phyloP scores from a whole-genome alignment of 1,140 invertebrate species.

The Bombus haemorrhoidalis region DNA sequence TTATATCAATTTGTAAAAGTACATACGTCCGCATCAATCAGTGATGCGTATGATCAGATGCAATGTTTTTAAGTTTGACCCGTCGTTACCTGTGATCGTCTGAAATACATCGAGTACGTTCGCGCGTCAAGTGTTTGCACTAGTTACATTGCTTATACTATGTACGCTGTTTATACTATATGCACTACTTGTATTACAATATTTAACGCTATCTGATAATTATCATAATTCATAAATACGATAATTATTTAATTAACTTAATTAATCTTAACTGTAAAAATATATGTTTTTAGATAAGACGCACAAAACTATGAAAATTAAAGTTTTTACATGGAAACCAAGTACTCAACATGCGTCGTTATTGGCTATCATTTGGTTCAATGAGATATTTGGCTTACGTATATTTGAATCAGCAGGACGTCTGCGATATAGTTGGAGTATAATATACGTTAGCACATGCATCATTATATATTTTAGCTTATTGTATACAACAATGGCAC shows the following conservation, averaged over 20 bases:
- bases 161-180: no score
- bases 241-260: background rate
- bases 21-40: no score
- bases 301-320: background rate
- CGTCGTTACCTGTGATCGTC: no score
- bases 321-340: background rate
- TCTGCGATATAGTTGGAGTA: background rate
- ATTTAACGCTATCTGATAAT: no score
- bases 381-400: background rate
- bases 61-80: no score
- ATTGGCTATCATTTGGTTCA: background rate
- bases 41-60: no score
- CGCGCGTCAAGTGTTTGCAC: no score
- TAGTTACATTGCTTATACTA: no score
- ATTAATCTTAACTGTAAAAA: background rate
- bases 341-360: background rate
- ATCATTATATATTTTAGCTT: background rate
- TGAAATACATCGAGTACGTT: no score
- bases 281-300: background rate
- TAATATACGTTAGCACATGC: background rate
- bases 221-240: no score
- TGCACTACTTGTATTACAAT: no score
- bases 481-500: fast-evolving
- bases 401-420: background rate
- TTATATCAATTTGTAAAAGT: no score